These are phyloP conservation scores for Augochlorella aurata DNA, from an alignment of 2,888 invertebrate genomes.

Conservation along the genomic window DNA sequence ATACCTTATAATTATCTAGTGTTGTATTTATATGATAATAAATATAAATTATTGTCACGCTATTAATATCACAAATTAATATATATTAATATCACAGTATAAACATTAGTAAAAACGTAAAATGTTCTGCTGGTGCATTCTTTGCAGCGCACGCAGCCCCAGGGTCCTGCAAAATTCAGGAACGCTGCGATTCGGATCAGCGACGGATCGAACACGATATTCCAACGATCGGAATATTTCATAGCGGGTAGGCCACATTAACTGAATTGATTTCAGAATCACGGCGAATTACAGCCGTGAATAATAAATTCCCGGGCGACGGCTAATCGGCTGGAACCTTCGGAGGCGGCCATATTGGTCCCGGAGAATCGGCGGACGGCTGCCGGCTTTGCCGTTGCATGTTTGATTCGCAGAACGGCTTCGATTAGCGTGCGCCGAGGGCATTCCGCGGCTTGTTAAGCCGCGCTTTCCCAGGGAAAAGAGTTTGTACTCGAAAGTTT, in stretches of 20 bases:
- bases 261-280: constrained; percentile 5
- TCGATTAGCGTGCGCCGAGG: not conserved
- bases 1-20: too few relatives aligned
- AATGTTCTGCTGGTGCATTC: too few relatives aligned
- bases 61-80: too few relatives aligned
- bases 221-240: not conserved
- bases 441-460: not conserved
- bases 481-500: not conserved
- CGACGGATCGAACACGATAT: not conserved
- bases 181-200: not conserved
- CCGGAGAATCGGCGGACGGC: not conserved
- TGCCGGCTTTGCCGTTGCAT: not conserved
- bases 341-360: not conserved
- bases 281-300: not conserved
- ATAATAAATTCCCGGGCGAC: not conserved
- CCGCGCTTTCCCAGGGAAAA: not conserved
- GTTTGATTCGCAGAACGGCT: not conserved
- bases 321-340: not conserved
- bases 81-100: too few relatives aligned
- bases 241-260: not conserved
- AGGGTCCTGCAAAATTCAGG: not conserved
- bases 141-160: too few relatives aligned
- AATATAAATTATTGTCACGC: too few relatives aligned
- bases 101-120: too few relatives aligned
- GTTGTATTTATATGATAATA: too few relatives aligned